Evolutionary conservation across 2,113 vertebrate genomes (phyloP).

Genomic region (Shinisaurus crocodilurus): DNA sequence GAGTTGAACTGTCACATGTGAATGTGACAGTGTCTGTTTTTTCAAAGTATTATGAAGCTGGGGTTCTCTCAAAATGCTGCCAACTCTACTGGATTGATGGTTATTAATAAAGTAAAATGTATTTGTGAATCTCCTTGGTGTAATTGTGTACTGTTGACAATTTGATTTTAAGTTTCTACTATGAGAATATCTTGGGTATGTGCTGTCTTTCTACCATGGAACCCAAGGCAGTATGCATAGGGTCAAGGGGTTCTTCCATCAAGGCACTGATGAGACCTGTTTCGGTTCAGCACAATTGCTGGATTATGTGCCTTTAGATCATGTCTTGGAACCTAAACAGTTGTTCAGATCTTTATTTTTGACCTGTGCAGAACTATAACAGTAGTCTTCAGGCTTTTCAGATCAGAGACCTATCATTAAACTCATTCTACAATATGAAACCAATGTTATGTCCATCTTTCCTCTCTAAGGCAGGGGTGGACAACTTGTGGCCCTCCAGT

Average conservation of each 20-base stretch:
- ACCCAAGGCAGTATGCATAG: not conserved
- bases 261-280: not conserved
- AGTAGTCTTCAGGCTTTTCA: not conserved
- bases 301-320: not conserved
- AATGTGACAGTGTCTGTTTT: not conserved
- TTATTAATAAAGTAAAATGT: not conserved
- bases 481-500: too few relatives aligned
- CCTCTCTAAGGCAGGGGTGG: too few relatives aligned
- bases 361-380: not conserved
- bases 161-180: not conserved
- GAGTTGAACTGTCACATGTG: not conserved
- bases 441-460: not conserved
- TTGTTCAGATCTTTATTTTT: not conserved
- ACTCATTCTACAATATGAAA: not conserved
- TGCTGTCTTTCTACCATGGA: not conserved
- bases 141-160: not conserved
- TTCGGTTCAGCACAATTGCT: not conserved
- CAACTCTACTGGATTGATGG: not conserved
- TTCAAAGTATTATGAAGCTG: not conserved
- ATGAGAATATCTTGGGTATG: not conserved
- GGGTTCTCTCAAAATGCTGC: not conserved
- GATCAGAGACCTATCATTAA: not conserved
- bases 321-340: not conserved
- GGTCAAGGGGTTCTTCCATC: not conserved
- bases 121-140: not conserved